Percentiles rank a stretch among this genome's conserved stretches.
Conservation (phyloP, 1,140 invertebrate genomes). For the Scylla paramamosain region DNA sequence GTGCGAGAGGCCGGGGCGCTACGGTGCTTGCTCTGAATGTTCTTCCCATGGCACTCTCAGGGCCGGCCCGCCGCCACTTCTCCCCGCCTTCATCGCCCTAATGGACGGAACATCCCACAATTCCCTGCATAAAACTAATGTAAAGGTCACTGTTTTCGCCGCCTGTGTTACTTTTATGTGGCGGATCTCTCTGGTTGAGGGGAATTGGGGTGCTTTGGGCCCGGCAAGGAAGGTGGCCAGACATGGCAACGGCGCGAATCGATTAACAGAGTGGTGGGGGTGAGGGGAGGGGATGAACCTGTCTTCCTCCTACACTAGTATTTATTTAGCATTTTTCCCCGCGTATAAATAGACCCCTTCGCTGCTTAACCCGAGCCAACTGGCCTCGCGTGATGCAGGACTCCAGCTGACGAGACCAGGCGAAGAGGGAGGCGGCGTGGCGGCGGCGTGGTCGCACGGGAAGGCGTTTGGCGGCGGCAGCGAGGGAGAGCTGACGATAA, state of each 20-base stretch:
- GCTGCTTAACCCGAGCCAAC: background rate
- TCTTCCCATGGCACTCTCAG: background rate
- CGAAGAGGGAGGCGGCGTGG: background rate
- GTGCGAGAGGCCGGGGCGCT: background rate
- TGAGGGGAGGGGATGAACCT: background rate
- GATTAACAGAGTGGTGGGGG: background rate
- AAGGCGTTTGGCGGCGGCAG: background rate
- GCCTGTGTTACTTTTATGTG: background rate
- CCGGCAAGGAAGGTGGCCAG: background rate
- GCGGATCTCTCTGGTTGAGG: background rate
- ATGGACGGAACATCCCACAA: background rate
- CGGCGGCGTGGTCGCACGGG: background rate
- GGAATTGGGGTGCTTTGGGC: background rate
- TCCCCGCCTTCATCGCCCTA: background rate
- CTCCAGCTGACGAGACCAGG: background rate
- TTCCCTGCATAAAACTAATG: slow-evolving; percentile 5
- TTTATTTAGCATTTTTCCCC: background rate
- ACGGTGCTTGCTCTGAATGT: background rate
- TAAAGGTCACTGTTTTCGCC: background rate
- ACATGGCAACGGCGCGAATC: slow-evolving; percentile 1
- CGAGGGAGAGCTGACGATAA: background rate
- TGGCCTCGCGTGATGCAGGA: background rate
- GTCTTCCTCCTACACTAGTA: slow-evolving; percentile 2
- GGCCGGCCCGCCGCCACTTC: background rate
- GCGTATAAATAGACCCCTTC: background rate